Conservation (phyloP, 2,113 vertebrate genomes). For the Chaetorhynchus papuensis region DNA sequence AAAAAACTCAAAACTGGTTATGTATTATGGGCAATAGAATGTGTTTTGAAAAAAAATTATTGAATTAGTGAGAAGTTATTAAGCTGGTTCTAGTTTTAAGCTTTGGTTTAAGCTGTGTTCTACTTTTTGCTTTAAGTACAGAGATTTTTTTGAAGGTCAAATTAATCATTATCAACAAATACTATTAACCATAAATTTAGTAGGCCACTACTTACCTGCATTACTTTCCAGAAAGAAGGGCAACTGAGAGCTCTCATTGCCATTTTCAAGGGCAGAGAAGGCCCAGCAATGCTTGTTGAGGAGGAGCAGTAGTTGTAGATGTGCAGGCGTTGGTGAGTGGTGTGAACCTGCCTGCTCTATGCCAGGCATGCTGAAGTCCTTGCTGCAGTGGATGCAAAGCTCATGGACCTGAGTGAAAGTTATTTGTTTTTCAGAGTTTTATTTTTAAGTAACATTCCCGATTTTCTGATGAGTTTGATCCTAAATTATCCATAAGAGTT, state of each 20-base stretch:
- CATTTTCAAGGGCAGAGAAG: background rate
- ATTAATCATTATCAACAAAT: background rate
- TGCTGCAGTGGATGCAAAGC: background rate
- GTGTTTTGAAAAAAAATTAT: background rate
- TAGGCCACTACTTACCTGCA: background rate
- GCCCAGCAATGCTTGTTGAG: background rate
- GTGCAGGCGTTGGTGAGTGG: background rate
- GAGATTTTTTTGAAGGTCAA: background rate
- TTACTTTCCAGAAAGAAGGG: background rate
- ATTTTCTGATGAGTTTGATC: background rate
- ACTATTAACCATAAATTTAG: background rate
- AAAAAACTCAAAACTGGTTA: background rate
- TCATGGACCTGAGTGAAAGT: background rate
- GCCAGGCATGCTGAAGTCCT: background rate
- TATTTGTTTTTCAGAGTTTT: background rate
- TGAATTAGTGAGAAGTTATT: background rate
- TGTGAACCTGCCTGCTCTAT: background rate
- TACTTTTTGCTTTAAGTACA: background rate
- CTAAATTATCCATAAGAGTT: background rate
- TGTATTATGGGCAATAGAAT: background rate
- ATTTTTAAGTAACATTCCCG: background rate
- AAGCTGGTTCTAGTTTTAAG: background rate
- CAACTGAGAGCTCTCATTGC: background rate
- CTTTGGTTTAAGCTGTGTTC: background rate
- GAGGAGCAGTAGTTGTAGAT: background rate